Evolutionary conservation across 64 coral and sea anemone species (phyloP).

Genomic region (Astreopora myriophthalma): DNA sequence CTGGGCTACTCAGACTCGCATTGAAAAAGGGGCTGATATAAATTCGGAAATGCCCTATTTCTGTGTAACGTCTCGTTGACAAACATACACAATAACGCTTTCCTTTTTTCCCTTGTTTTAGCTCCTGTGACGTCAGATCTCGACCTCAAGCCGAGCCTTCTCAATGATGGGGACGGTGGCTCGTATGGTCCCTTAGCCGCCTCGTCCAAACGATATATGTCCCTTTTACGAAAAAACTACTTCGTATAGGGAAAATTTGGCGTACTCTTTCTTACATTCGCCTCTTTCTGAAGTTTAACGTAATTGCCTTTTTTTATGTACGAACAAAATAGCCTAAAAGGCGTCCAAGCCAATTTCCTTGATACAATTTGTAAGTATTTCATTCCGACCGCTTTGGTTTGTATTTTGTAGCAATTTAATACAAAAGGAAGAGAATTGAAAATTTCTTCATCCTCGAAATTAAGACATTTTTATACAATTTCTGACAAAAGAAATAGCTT

Average conservation of each 20-base stretch:
- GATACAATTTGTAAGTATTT: not conserved
- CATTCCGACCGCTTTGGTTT: not conserved
- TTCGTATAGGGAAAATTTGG: slow-evolving; percentile 25
- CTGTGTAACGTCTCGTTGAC: no score
- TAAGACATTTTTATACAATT: not conserved
- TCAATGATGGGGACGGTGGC: slow-evolving; percentile 42
- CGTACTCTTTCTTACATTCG: not conserved
- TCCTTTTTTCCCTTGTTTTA: not conserved
- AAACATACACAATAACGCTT: no score
- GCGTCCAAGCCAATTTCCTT: not conserved
- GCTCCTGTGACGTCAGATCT: slow-evolving; percentile 66
- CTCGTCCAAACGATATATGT: slow-evolving; percentile 73
- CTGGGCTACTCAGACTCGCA: no score
- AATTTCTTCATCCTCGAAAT: not conserved
- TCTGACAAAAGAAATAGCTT: not conserved
- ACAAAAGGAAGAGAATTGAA: not conserved
- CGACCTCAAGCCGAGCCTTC: slow-evolving; percentile 50
- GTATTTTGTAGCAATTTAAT: not conserved
- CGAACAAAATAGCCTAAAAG: not conserved
- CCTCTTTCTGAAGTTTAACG: not conserved
- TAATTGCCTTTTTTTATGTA: not conserved
- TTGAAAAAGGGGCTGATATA: no score
- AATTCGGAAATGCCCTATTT: no score
- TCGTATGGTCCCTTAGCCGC: slow-evolving; percentile 53
- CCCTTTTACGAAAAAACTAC: slow-evolving; percentile 64